Evolutionary conservation across 2,113 vertebrate species (phyloP).

Genomic region (Phocoena phocoena): DNA sequence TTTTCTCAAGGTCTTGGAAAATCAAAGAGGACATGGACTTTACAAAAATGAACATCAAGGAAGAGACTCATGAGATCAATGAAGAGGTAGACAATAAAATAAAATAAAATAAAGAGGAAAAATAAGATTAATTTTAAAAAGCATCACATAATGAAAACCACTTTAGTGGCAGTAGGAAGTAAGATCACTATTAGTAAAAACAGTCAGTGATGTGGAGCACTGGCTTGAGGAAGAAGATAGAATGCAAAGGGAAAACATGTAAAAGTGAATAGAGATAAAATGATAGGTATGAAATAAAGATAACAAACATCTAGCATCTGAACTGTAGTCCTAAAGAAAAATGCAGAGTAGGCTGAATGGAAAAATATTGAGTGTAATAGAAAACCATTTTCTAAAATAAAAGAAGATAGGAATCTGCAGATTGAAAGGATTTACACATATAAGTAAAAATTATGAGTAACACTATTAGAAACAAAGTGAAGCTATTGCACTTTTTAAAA

Average conservation of each 20-base stretch:
- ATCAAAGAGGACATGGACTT: background rate
- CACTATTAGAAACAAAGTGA: background rate
- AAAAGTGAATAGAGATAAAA: background rate
- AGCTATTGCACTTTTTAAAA: background rate
- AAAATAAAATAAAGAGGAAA: background rate
- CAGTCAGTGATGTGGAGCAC: background rate
- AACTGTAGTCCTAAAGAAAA: background rate
- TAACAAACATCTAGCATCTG: background rate
- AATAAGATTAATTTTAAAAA: background rate
- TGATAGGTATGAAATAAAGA: background rate
- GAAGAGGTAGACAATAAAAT: background rate
- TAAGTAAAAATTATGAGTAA: background rate
- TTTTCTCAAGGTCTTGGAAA: background rate
- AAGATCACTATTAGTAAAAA: background rate
- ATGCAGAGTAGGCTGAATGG: background rate
- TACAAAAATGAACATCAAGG: background rate
- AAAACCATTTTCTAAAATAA: slow-evolving; percentile 8
- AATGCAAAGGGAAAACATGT: background rate
- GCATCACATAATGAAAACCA: background rate
- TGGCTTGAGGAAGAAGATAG: background rate
- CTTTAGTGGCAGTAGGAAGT: background rate
- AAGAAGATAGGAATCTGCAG: background rate
- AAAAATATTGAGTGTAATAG: background rate
- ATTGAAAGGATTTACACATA: background rate
- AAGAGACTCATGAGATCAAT: background rate